phyloP scores from a whole-genome alignment of 2,797 vertebrate genomes.

The Pangasius krempfi region DNA sequence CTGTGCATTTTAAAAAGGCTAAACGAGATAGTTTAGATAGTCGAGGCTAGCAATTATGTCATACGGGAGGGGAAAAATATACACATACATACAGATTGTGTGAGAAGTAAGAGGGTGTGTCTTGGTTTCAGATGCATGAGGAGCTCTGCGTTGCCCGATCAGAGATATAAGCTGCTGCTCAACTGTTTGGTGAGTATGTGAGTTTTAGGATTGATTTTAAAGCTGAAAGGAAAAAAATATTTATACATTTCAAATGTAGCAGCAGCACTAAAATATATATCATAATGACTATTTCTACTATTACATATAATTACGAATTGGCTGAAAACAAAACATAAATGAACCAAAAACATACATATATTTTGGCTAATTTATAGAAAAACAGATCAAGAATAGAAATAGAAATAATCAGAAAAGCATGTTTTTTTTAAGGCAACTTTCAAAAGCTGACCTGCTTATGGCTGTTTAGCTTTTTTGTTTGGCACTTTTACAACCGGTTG shows the following conservation, averaged over 20 bases:
- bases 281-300: background rate
- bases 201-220: background rate
- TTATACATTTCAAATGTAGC: background rate
- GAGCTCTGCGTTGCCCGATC: background rate
- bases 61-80: background rate
- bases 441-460: background rate
- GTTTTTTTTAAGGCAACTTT: background rate
- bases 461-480: background rate
- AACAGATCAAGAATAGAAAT: background rate
- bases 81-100: background rate
- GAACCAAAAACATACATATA: background rate
- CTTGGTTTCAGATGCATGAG: background rate
- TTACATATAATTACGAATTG: background rate
- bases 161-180: background rate
- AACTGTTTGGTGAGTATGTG: constrained; percentile 31
- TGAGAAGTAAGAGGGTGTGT: background rate
- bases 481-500: background rate
- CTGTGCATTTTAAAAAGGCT: background rate
- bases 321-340: background rate
- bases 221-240: background rate
- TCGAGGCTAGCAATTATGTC: background rate
- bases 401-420: background rate
- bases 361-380: background rate
- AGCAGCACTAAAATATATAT: background rate
- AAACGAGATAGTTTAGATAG: background rate